These are phyloP conservation scores for Ursus arctos DNA, from an alignment of 2,113 vertebrate genomes.

Conservation along the genomic window DNA sequence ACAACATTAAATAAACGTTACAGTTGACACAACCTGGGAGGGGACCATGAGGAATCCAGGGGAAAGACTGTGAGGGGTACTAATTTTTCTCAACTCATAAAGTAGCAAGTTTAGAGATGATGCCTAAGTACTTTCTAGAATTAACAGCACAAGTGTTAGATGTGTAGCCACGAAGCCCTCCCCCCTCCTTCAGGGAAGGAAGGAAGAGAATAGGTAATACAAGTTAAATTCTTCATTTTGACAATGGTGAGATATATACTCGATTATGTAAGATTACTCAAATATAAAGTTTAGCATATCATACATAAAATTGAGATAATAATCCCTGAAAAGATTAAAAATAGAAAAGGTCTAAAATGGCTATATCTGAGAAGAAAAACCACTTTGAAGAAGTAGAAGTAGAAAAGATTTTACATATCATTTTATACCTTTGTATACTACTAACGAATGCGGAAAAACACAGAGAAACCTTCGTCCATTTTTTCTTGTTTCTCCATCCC, in stretches of 20 bases:
- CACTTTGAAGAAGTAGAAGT: background rate
- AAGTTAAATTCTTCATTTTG: conserved; percentile 46
- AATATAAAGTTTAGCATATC: conserved; percentile 26
- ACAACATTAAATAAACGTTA: background rate
- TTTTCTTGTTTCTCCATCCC: background rate
- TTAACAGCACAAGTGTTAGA: background rate
- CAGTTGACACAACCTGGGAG: background rate
- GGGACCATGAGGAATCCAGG: background rate
- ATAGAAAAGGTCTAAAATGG: conserved; percentile 28
- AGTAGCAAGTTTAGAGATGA: background rate
- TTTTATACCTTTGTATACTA: background rate
- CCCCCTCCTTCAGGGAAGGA: background rate
- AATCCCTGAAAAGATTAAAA: background rate
- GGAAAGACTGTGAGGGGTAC: background rate
- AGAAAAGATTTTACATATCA: conserved; percentile 1
- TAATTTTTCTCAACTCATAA: conserved; percentile 4
- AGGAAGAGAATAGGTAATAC: background rate
- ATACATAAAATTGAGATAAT: background rate
- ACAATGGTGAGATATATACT: background rate
- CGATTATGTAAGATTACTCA: background rate
- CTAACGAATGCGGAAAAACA: background rate
- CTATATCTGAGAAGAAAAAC: conserved; percentile 13
- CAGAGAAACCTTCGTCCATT: background rate
- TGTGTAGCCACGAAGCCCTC: conserved; percentile 9
- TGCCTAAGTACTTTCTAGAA: conserved; percentile 27